phyloP scores from a whole-genome alignment of 1,140 invertebrate genomes.

The Drosophila busckii region DNA sequence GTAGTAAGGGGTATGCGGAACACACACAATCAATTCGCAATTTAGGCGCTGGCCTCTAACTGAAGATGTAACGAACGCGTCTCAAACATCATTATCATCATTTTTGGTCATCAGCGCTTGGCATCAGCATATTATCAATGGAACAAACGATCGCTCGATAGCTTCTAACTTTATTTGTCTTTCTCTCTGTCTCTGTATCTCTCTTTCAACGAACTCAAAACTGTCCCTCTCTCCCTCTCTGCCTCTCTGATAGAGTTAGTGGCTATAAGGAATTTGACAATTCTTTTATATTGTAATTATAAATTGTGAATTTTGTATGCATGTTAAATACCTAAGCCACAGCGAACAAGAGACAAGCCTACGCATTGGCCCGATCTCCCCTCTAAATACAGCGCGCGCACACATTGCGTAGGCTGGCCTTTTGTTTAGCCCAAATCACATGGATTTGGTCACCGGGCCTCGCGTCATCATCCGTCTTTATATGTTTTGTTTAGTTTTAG shows the following conservation, averaged over 20 bases:
- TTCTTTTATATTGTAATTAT: conserved; percentile 70
- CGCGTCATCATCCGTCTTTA: conserved; percentile 33
- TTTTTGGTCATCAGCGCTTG: too few species aligned
- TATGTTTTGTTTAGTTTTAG: conserved; percentile 26
- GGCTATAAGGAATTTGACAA: conserved; percentile 75
- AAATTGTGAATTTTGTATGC: conserved; percentile 57
- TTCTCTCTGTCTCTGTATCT: conserved; percentile 1
- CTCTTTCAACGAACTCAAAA: conserved; percentile 47
- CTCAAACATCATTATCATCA: conserved; percentile 24
- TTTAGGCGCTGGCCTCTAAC: too few species aligned
- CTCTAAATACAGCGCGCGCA: neutral
- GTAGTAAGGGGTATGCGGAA: conserved; percentile 17
- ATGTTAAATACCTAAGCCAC: conserved; percentile 67
- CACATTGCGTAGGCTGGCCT: conserved; percentile 38
- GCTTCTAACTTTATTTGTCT: too few species aligned
- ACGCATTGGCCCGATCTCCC: conserved; percentile 19
- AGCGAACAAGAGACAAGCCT: conserved; percentile 44
- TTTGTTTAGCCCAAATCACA: conserved; percentile 44
- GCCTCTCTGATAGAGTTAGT: conserved; percentile 22
- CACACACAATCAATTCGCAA: too few species aligned
- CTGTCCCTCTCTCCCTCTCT: conserved; percentile 35
- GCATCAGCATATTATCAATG: too few species aligned
- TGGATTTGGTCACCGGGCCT: conserved; percentile 29
- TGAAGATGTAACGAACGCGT: too few species aligned
- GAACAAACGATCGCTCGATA: too few species aligned